phyloP scores from a whole-genome alignment of 2,888 invertebrate genomes.

The Cryptosula pallasiana region DNA sequence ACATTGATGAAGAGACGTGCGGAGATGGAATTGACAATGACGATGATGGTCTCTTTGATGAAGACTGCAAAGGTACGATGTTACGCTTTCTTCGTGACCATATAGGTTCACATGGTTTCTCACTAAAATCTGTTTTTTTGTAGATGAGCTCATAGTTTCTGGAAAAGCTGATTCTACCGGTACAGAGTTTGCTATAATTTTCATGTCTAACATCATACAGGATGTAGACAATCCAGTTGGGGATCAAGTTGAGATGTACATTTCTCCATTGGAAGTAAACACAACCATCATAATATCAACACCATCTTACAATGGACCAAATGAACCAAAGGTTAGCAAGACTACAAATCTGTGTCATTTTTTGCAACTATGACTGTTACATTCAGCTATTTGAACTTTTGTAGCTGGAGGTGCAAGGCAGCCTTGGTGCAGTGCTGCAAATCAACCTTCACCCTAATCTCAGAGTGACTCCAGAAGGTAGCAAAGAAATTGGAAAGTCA shows the following conservation, averaged over 20 bases:
- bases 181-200: conserved; percentile 12
- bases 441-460: background rate
- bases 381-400: no score
- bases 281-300: background rate
- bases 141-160: no score
- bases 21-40: conserved; percentile 18
- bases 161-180: background rate
- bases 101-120: no score
- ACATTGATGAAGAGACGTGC: conserved; percentile 4
- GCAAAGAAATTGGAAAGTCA: background rate
- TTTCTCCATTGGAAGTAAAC: background rate
- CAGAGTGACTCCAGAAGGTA: background rate
- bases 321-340: background rate
- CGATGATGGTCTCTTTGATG: background rate
- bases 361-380: no score
- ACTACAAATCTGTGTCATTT: no score
- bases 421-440: background rate
- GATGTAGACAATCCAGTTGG: background rate
- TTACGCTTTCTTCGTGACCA: no score
- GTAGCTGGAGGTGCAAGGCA: background rate
- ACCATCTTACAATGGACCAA: background rate
- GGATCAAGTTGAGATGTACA: conserved; percentile 19
- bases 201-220: conserved; percentile 11
- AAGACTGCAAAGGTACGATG: conserved; percentile 22
- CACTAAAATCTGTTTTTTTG: no score